Percentiles rank a stretch among this genome's conserved stretches.
These are phyloP conservation scores for Megaceryle torquata DNA, from an alignment of 2,113 vertebrate genomes.

Conservation along the genomic window DNA sequence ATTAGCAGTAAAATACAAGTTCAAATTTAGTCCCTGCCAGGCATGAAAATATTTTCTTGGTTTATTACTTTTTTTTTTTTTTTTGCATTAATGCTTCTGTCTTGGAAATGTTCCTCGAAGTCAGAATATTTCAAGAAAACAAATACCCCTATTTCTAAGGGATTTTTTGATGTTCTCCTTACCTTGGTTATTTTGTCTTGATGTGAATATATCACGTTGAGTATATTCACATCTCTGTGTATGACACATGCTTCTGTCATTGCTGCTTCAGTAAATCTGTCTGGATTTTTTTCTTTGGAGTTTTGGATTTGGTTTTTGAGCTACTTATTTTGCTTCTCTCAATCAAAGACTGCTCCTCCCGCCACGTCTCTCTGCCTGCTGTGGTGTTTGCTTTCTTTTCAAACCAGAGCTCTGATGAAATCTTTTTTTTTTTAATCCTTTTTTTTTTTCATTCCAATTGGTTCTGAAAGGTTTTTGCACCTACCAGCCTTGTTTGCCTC, in stretches of 20 bases:
- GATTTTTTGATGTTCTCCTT: background rate
- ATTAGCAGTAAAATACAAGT: background rate
- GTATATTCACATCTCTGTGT: slow-evolving; percentile 17
- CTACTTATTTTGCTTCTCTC: slow-evolving; percentile 16
- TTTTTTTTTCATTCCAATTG: background rate
- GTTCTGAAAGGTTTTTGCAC: slow-evolving; percentile 33
- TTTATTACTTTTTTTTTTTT: background rate
- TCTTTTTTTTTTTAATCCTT: background rate
- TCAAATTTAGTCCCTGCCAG: slow-evolving; percentile 23
- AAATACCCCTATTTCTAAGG: background rate
- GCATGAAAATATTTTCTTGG: slow-evolving; percentile 29
- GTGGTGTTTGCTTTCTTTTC: slow-evolving; percentile 50
- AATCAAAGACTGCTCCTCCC: slow-evolving; percentile 17
- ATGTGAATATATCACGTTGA: slow-evolving; percentile 17
- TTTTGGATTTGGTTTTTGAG: slow-evolving; percentile 16
- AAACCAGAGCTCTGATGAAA: slow-evolving; percentile 17
- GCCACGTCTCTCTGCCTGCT: slow-evolving; percentile 37
- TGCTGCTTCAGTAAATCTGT: slow-evolving; percentile 7
- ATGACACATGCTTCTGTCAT: slow-evolving; percentile 40
- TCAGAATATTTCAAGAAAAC: background rate
- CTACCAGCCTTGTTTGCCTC: slow-evolving; percentile 16
- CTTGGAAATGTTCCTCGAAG: background rate
- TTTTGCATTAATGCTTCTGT: background rate
- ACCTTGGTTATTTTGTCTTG: background rate
- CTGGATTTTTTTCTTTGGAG: slow-evolving; percentile 4